A percentile compares a stretch with the other conserved stretches of the same genome.
These are phyloP conservation scores for Tragelaphus oryx DNA, from an alignment of 2,797 vertebrate species.

Conservation along the genomic window DNA sequence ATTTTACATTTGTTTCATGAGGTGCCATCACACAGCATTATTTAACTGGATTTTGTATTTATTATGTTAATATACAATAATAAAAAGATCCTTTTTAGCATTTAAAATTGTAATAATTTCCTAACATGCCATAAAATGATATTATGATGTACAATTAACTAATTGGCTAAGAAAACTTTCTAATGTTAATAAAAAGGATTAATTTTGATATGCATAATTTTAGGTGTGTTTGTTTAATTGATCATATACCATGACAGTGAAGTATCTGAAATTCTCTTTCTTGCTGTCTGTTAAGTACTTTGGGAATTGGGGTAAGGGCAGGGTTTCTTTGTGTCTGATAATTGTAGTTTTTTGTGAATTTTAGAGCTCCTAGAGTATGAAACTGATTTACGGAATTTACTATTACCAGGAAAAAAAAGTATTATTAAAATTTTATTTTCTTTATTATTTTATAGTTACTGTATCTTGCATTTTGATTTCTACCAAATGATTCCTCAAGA, in stretches of 20 bases:
- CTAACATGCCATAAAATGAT: conserved; percentile 3
- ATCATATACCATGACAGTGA: not conserved
- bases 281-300: not conserved
- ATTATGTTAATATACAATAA: conserved; percentile 9
- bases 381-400: conserved; percentile 29
- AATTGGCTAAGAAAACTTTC: not conserved
- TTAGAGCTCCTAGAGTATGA: conserved; percentile 9
- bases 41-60: conserved; percentile 41
- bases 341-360: conserved; percentile 28
- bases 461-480: conserved; percentile 46
- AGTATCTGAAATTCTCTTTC: conserved; percentile 43
- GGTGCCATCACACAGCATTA: not conserved
- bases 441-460: conserved; percentile 26
- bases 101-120: conserved; percentile 33
- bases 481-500: conserved; percentile 20
- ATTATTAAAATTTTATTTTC: conserved; percentile 24
- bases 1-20: conserved; percentile 18
- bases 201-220: conserved; percentile 37
- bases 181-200: conserved; percentile 13
- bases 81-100: not conserved
- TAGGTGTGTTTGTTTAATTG: not conserved
- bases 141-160: not conserved
- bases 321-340: not conserved
- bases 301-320: not conserved
- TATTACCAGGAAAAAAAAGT: not conserved